Evolutionary conservation across 2,888 invertebrate species (phyloP), one percentile per base, ranked within the genome.

Genomic region (Plutella xylostella): DNA sequence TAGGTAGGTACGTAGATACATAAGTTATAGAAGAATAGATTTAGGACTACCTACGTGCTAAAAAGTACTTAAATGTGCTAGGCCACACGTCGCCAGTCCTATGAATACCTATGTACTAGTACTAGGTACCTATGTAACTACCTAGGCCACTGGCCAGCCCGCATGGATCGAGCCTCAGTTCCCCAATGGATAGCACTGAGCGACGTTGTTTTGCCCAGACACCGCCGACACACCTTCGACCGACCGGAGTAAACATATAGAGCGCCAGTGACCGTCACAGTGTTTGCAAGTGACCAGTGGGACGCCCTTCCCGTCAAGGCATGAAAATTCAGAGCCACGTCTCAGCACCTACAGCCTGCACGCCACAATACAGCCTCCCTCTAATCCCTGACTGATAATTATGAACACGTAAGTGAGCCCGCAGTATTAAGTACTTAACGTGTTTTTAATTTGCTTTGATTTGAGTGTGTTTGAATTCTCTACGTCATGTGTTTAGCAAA

Each of bases 331-430:
- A 19, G 9, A 30, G 30, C 19, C 18, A 34, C 6, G 9, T 18
- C 17, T 9, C 30, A 19, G 18, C 11, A 3, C 30, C 12, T 12
- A 25, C 31, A 28, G 41, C 30, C 12, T n/a, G 30, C n/a, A n/a
- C n/a, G 17, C 42, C 20, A 21, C 20, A 6, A 45, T 42, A 35
- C 33, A 18, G 43, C 47, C 50, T 54, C 49, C 53, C 48, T 48
- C 49, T 19, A 41, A 49, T 53, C 50, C 47, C 54, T 50, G 53
- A 53, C 50, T 56, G 56, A 61, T 53, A 65, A 70, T 54, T 61
- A 65, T 72, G 72, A 50, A 53, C 56, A 45, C 54, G 68, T 68
- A 58, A 68, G 67, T 65, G 58, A 67, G 66, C 65, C 15, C 7
- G 22, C 15, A n/a, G 12, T 22, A 35, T 39, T 15, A 14, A 14